These are phyloP conservation scores for Takifugu rubripes DNA, from an alignment of 2,797 vertebrate genomes.

Conservation along the genomic window DNA sequence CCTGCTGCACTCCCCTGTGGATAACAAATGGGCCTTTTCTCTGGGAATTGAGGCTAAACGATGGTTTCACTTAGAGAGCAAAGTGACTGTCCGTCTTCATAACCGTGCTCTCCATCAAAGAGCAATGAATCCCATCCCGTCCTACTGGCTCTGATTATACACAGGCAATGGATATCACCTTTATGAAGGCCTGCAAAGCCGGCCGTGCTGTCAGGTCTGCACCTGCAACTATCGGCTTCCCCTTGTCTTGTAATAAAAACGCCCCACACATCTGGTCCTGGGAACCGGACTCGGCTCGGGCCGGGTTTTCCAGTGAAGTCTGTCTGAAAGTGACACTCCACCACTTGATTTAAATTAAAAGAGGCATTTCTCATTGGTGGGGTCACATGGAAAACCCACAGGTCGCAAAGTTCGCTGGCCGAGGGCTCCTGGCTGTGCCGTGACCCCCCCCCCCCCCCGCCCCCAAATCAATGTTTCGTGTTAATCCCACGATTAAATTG, in stretches of 20 bases:
- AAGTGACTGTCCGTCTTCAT: constrained; percentile 87
- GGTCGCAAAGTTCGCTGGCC: constrained; percentile 67
- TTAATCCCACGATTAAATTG: constrained; percentile 36
- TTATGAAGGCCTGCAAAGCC: constrained; percentile 64
- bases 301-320: constrained; percentile 43
- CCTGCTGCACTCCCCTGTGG: constrained; percentile 74
- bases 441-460: constrained; percentile 42
- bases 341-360: constrained; percentile 81
- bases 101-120: constrained; percentile 86
- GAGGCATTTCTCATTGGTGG: constrained; percentile 76
- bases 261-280: constrained; percentile 79
- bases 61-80: constrained; percentile 85
- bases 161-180: constrained; percentile 80
- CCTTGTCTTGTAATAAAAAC: constrained; percentile 74
- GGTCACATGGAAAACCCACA: constrained; percentile 63
- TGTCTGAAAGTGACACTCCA: constrained; percentile 73
- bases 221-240: constrained; percentile 86
- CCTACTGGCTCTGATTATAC: constrained; percentile 92
- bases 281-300: constrained; percentile 37
- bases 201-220: constrained; percentile 76
- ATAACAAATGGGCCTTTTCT: constrained; percentile 83
- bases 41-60: constrained; percentile 82
- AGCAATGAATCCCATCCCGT: constrained; percentile 92
- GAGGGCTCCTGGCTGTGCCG: constrained; percentile 55
- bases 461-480: constrained; percentile 33